Evolutionary conservation across 2,797 vertebrate species (phyloP).

Genomic region (Thripadectes ignobilis): DNA sequence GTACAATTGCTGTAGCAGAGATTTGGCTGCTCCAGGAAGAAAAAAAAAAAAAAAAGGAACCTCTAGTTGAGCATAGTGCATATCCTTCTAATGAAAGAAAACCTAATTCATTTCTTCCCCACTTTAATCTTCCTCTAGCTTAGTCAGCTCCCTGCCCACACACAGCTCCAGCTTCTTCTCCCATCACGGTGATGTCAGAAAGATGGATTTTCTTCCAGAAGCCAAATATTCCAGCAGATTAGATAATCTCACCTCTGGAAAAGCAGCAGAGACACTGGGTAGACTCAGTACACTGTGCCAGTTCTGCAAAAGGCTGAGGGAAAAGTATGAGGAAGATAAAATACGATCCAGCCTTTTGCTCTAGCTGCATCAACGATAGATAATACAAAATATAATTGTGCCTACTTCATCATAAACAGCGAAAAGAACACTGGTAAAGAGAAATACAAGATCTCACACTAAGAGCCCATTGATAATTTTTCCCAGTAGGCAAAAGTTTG

Average conservation of each 20-base stretch:
- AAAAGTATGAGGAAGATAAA: not conserved
- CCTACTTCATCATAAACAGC: not conserved
- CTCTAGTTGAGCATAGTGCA: not conserved
- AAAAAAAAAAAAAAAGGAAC: not conserved
- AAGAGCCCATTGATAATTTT: not conserved
- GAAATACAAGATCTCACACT: not conserved
- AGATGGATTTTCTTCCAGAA: conserved; percentile 34
- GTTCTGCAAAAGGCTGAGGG: not conserved
- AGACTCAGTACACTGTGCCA: not conserved
- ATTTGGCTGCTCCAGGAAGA: not conserved
- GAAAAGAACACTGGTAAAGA: not conserved
- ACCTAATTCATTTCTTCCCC: conserved; percentile 18
- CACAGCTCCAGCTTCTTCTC: conserved; percentile 12
- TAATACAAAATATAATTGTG: fast-evolving
- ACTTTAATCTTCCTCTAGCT: conserved; percentile 26
- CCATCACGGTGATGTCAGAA: conserved; percentile 27
- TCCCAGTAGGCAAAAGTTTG: not conserved
- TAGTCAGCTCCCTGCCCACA: conserved; percentile 42
- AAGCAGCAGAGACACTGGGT: not conserved
- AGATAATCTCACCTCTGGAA: not conserved
- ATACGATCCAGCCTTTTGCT: not conserved
- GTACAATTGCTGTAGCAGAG: conserved; percentile 23
- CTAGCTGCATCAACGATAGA: not conserved
- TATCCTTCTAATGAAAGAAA: conserved; percentile 18
- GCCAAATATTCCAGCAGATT: conserved; percentile 38